Conservation (phyloP, 2,888 invertebrate species). For the Cephus rjabovi region DNA sequence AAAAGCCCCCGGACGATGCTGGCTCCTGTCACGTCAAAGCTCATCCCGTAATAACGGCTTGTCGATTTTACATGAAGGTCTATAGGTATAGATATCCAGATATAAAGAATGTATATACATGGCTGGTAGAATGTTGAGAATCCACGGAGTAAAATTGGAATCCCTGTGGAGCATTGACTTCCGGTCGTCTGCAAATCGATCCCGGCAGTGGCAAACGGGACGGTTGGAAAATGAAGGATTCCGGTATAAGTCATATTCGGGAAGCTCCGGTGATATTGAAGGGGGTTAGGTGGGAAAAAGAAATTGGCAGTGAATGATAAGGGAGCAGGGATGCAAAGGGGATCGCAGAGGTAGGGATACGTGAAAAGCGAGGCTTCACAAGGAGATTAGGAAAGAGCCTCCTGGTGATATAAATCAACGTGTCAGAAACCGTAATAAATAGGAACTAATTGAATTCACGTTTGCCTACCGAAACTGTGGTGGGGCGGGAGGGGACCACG, state of each 20-base stretch:
- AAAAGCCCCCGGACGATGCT: slow-evolving; percentile 39
- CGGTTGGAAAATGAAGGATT: background rate
- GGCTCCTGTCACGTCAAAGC: slow-evolving; percentile 28
- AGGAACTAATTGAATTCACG: slow-evolving; percentile 60
- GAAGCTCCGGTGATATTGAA: background rate
- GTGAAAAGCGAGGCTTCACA: slow-evolving; percentile 13
- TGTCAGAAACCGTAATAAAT: slow-evolving; percentile 52
- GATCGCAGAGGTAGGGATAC: background rate
- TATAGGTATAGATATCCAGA: background rate
- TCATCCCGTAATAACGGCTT: slow-evolving; percentile 45
- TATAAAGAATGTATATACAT: background rate
- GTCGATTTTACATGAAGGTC: slow-evolving; percentile 39
- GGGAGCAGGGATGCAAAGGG: background rate
- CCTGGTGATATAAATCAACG: slow-evolving; percentile 46
- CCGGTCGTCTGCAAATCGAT: background rate
- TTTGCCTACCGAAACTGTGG: slow-evolving; percentile 47
- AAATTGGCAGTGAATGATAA: background rate
- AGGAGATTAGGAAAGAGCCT: slow-evolving; percentile 45
- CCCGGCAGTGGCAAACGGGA: background rate
- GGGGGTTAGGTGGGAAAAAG: background rate
- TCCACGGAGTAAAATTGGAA: background rate
- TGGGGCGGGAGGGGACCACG: slow-evolving; percentile 28
- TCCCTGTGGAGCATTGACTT: background rate
- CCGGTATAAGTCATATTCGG: slow-evolving; percentile 3
- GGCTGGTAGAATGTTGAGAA: background rate